These are phyloP conservation scores for Sylvietta virens DNA, from an alignment of 2,113 vertebrate species.

Conservation along the genomic window DNA sequence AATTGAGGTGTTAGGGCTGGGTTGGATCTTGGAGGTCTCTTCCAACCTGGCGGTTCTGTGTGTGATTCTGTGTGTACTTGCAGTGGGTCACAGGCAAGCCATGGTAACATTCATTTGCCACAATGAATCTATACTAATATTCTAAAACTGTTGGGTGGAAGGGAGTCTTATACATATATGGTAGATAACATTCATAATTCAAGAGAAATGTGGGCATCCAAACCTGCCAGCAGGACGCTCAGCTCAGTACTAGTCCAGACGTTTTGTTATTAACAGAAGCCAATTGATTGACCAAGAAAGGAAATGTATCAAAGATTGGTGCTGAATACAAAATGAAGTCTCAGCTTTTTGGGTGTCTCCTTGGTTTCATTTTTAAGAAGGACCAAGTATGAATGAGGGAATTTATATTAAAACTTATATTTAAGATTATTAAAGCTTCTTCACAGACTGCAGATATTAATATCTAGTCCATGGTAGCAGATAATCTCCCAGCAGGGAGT, in stretches of 20 bases:
- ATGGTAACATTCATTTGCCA: background rate
- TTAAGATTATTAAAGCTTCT: conserved; percentile 33
- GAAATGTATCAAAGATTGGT: background rate
- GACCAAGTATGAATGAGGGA: background rate
- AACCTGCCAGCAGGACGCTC: background rate
- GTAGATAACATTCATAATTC: background rate
- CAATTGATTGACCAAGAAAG: background rate
- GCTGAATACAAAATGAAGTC: background rate
- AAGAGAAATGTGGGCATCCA: background rate
- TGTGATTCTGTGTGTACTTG: no score
- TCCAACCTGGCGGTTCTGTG: no score
- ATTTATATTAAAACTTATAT: conserved; percentile 41
- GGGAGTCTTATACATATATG: background rate
- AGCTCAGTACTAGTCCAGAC: background rate
- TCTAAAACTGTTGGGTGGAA: background rate
- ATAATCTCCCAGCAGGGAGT: conserved; percentile 23
- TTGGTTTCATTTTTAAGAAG: conserved; percentile 11
- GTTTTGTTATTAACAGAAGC: background rate
- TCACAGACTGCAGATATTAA: background rate
- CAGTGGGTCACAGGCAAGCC: background rate
- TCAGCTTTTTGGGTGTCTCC: background rate
- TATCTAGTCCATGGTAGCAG: background rate
- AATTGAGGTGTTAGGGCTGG: no score
- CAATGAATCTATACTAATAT: background rate
- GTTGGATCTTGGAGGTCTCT: no score